Conservation (phyloP, 2,113 vertebrate species). For the Myiagra hebetior region DNA sequence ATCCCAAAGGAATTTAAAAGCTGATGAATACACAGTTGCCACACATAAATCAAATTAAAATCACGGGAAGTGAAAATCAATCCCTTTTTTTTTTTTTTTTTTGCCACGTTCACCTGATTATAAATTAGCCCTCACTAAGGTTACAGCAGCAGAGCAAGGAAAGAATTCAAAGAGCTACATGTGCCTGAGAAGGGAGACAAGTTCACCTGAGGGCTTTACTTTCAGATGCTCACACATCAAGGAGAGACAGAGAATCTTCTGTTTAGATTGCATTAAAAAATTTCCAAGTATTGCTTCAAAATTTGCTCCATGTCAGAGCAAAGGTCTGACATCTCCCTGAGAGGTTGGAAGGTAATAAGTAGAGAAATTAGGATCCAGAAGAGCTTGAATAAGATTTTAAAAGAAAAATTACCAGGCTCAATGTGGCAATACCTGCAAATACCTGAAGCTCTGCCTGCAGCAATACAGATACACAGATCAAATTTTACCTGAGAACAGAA, state of each 20-base stretch:
- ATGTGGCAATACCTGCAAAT: background rate
- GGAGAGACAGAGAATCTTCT: background rate
- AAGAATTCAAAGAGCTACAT: background rate
- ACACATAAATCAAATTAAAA: background rate
- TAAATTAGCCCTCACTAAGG: background rate
- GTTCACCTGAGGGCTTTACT: background rate
- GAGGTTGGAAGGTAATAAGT: background rate
- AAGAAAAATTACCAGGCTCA: background rate
- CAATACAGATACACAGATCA: background rate
- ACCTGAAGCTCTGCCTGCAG: background rate
- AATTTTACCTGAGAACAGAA: background rate
- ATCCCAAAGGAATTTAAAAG: background rate
- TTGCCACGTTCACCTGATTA: background rate
- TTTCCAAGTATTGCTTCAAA: background rate
- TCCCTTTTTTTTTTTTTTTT: background rate
- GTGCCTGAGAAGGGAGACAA: background rate
- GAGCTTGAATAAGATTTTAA: background rate
- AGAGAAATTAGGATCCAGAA: background rate
- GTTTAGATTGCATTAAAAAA: background rate
- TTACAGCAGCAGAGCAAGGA: background rate
- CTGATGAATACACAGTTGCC: background rate
- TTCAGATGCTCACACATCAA: background rate
- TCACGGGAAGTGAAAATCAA: background rate
- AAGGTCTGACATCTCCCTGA: background rate
- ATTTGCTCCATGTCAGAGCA: background rate